These are phyloP conservation scores for Drosophila planitibia DNA, from an alignment of 2,888 invertebrate genomes.

Conservation along the genomic window DNA sequence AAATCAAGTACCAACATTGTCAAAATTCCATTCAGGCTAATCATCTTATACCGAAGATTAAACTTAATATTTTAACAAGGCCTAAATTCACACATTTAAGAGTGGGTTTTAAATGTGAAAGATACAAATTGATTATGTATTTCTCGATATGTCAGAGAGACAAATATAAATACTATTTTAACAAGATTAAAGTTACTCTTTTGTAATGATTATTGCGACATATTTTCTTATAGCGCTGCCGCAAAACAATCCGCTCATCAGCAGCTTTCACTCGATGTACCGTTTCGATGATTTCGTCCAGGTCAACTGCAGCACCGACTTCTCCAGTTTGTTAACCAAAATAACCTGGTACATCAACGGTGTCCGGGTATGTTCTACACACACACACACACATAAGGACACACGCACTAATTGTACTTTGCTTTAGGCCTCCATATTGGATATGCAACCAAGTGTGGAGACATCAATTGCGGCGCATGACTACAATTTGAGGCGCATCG, in stretches of 20 bases:
- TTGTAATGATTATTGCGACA: not conserved
- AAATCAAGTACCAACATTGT: not conserved
- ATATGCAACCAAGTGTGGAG: conserved; percentile 80
- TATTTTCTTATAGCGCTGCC: conserved; percentile 73
- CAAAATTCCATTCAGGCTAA: not conserved
- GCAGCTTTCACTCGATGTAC: conserved; percentile 81
- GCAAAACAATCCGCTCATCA: conserved; percentile 83
- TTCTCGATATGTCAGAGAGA: not conserved
- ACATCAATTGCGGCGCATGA: conserved; percentile 82
- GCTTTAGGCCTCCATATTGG: conserved; percentile 68
- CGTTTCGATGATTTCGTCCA: conserved; percentile 81
- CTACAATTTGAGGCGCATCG: conserved; percentile 80
- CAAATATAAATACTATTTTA: not conserved
- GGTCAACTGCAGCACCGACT: conserved; percentile 84
- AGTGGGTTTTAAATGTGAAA: not conserved
- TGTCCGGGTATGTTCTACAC: conserved; percentile 69
- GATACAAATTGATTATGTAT: not conserved
- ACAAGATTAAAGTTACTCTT: not conserved
- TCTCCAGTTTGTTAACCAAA: conserved; percentile 81
- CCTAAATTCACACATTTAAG: not conserved
- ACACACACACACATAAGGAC: not conserved
- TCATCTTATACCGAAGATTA: not conserved
- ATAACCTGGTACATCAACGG: conserved; percentile 84
- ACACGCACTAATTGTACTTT: not conserved
- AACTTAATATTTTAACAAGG: not conserved